These are phyloP conservation scores for Coracopsis vasa DNA, from an alignment of 2,113 vertebrate species.

Conservation along the genomic window DNA sequence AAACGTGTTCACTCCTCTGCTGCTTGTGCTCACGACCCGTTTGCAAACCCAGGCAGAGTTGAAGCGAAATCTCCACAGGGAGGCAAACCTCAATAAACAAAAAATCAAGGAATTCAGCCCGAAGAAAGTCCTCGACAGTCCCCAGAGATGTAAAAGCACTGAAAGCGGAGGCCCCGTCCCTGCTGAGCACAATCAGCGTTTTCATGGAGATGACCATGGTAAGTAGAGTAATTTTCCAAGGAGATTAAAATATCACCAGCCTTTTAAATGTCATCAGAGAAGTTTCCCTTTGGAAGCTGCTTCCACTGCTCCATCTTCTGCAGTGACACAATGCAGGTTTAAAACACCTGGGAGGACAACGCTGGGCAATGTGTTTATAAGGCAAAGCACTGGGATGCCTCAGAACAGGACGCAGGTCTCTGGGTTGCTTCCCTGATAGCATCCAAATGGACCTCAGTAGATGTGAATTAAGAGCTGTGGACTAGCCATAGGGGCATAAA, in stretches of 20 bases:
- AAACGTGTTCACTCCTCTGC: background rate
- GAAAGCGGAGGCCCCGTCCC: background rate
- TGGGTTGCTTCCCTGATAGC: background rate
- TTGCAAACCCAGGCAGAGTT: constrained; percentile 72
- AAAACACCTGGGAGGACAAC: background rate
- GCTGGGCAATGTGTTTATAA: background rate
- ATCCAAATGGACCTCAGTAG: background rate
- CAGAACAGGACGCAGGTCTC: background rate
- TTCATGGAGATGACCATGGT: constrained; percentile 39
- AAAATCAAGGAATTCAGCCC: constrained; percentile 46
- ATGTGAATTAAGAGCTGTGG: background rate
- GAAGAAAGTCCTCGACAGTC: background rate
- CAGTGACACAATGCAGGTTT: background rate
- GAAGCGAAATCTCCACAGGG: constrained; percentile 64
- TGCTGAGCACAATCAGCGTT: constrained; percentile 17
- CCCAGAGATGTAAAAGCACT: background rate
- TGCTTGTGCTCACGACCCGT: background rate
- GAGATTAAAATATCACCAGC: background rate
- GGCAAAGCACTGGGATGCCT: accelerated
- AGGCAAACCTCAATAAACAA: constrained; percentile 52
- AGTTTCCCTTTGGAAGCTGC: background rate
- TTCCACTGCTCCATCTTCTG: background rate
- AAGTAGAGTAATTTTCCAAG: constrained; percentile 2
- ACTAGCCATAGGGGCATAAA: background rate
- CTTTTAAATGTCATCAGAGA: background rate